phyloP scores from a whole-genome alignment of 2,797 vertebrate species.

The Typhlichthys eigenmanni region DNA sequence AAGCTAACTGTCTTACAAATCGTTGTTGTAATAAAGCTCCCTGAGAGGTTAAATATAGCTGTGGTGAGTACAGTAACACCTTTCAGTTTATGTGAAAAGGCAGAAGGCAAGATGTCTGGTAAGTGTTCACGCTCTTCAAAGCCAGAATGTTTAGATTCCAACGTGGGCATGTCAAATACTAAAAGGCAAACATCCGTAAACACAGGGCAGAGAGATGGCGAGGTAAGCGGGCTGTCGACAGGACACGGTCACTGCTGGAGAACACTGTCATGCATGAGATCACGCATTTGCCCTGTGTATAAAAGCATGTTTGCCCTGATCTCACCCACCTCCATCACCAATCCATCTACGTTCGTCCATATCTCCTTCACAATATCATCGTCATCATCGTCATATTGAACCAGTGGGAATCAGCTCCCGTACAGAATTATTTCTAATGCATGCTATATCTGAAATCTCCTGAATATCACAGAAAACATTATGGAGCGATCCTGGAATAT shows the following conservation, averaged over 20 bases:
- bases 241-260: slow-evolving; percentile 20
- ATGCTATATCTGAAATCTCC: too few species aligned
- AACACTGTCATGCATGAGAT: slow-evolving; percentile 8
- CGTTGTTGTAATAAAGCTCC: neutral
- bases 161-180: slow-evolving; percentile 10
- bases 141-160: slow-evolving; percentile 12
- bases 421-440: too few species aligned
- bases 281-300: slow-evolving; percentile 4
- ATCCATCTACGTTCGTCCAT: neutral
- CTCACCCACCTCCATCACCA: slow-evolving; percentile 11
- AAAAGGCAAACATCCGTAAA: slow-evolving; percentile 11
- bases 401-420: too few species aligned
- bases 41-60: neutral
- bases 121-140: slow-evolving; percentile 22
- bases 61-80: too few species aligned
- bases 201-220: slow-evolving; percentile 13
- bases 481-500: too few species aligned
- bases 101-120: slow-evolving; percentile 26
- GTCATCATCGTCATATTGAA: neutral
- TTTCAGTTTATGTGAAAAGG: neutral
- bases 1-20: too few species aligned
- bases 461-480: too few species aligned
- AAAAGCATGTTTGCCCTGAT: slow-evolving; percentile 26
- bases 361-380: neutral
- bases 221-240: slow-evolving; percentile 39